Evolutionary conservation across 2,113 vertebrate species (phyloP).

Genomic region (Theropithecus gelada): DNA sequence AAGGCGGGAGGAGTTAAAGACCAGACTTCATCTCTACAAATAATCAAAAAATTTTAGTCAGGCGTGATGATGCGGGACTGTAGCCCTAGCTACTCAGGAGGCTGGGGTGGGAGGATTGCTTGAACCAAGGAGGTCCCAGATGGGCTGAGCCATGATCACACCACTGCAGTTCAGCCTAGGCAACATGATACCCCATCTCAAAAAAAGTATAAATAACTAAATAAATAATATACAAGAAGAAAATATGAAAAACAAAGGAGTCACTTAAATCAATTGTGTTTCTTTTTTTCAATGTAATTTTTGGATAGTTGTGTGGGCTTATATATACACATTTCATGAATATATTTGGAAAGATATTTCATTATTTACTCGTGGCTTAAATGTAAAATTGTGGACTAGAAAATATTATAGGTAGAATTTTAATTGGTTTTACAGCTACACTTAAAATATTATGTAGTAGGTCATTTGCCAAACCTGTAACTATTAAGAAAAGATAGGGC

Average conservation of each 20-base stretch:
- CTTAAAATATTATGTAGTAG: background rate
- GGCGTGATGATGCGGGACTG: no score
- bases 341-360: background rate
- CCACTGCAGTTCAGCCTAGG: no score
- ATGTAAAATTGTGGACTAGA: background rate
- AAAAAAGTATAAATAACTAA: no score
- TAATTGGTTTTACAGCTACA: background rate
- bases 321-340: background rate
- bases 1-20: no score
- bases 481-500: background rate
- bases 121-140: no score
- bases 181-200: no score
- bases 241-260: background rate
- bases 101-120: no score
- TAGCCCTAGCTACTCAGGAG: no score
- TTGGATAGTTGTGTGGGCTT: background rate
- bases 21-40: no score
- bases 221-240: background rate
- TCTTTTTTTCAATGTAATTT: background rate
- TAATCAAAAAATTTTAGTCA: no score
- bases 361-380: background rate
- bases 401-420: background rate
- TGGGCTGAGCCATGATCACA: no score
- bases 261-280: background rate
- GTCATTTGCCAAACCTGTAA: background rate